phyloP scores from a whole-genome alignment of 2,113 vertebrate species.

The Hippocampus abdominalis region DNA sequence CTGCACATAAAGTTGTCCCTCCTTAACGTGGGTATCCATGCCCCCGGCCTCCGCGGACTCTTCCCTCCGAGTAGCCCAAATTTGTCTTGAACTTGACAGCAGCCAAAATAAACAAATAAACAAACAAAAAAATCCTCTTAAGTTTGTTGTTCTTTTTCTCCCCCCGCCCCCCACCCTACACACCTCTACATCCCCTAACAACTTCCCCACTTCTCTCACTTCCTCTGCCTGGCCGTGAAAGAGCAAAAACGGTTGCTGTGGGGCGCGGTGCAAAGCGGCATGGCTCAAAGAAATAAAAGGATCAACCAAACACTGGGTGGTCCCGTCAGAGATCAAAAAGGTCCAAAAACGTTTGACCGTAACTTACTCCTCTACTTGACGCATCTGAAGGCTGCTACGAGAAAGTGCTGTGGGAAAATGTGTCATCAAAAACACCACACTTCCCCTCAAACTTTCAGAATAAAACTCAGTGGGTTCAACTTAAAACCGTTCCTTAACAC shows the following conservation, averaged over 20 bases:
- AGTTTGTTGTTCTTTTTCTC: slow-evolving; percentile 22
- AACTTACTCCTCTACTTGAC: slow-evolving; percentile 14
- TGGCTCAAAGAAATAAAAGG: slow-evolving; percentile 1
- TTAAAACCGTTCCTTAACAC: too few relatives aligned
- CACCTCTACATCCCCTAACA: slow-evolving; percentile 28
- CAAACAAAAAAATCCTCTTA: slow-evolving; percentile 30
- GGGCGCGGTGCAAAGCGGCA: slow-evolving; percentile 12
- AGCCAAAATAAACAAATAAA: background rate
- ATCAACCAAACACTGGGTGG: background rate
- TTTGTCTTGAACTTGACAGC: slow-evolving; percentile 40
- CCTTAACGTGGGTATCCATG: slow-evolving; percentile 77
- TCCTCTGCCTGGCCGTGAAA: slow-evolving; percentile 44
- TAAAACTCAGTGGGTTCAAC: slow-evolving; percentile 17
- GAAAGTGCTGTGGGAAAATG: background rate
- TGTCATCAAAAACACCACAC: background rate
- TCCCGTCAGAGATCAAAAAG: slow-evolving; percentile 7
- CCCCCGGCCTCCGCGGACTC: slow-evolving; percentile 19
- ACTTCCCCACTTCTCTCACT: slow-evolving; percentile 57
- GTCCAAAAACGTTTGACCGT: slow-evolving; percentile 12
- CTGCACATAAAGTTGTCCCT: slow-evolving; percentile 77
- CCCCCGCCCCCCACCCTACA: background rate
- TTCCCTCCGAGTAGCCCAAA: background rate
- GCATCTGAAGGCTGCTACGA: slow-evolving; percentile 18
- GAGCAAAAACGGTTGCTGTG: background rate
- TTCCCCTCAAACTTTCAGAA: slow-evolving; percentile 27